phyloP scores from a whole-genome alignment of 1,140 invertebrate genomes.

The Drosophila tristis region DNA sequence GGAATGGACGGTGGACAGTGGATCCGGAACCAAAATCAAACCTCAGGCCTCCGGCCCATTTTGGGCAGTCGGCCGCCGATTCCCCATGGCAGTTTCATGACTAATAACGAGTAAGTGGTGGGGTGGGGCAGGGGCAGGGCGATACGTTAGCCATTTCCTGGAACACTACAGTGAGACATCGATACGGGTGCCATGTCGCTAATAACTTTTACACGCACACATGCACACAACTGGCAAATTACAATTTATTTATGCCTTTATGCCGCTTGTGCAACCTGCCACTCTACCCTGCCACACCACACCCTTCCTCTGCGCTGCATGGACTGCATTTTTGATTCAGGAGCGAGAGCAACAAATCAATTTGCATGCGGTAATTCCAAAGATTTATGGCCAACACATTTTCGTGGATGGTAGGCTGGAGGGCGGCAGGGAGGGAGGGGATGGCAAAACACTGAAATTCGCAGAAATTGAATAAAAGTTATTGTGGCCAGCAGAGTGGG shows the following conservation, averaged over 20 bases:
- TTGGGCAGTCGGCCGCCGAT: too few relatives aligned
- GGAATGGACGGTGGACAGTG: neutral
- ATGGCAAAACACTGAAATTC: constrained; percentile 40
- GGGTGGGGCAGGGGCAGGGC: neutral
- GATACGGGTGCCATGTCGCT: constrained; percentile 59
- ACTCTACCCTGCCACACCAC: too few relatives aligned
- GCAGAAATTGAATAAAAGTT: constrained; percentile 39
- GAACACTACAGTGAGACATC: constrained; percentile 45
- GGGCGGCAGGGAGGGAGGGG: constrained; percentile 14
- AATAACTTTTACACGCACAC: constrained; percentile 7
- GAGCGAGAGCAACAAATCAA: constrained; percentile 74
- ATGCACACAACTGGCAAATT: constrained; percentile 75
- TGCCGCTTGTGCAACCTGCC: constrained; percentile 2
- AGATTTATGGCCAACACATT: constrained; percentile 63
- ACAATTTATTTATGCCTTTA: constrained; percentile 77
- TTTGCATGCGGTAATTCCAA: constrained; percentile 69
- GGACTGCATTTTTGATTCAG: constrained; percentile 59
- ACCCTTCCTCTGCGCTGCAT: neutral
- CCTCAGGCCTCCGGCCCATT: neutral
- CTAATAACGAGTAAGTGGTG: constrained; percentile 57
- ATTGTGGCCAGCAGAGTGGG: constrained; percentile 2
- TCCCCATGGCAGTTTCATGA: constrained; percentile 68
- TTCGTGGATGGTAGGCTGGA: neutral
- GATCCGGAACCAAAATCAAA: constrained; percentile 33
- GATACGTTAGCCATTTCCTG: constrained; percentile 59